A percentile compares a stretch with the other conserved stretches of the same genome.
phyloP scores from a whole-genome alignment of 2,888 invertebrate species.

The Chrysodeixis includens region DNA sequence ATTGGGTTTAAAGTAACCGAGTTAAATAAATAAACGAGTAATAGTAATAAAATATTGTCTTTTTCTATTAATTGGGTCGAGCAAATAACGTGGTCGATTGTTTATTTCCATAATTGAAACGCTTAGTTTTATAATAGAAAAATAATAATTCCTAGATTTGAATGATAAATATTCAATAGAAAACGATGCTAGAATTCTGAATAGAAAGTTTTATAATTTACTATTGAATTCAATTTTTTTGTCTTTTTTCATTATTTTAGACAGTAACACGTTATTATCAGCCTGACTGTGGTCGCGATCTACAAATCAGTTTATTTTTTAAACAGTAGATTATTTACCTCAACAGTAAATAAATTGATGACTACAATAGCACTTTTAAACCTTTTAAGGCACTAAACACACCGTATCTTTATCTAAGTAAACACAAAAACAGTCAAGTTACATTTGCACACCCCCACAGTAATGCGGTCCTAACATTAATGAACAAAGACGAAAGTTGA shows the following conservation, averaged over 20 bases:
- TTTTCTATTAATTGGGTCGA: neutral
- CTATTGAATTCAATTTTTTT: no score
- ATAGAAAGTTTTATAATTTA: no score
- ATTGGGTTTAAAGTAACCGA: neutral
- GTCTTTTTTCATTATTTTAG: no score
- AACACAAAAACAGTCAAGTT: constrained; percentile 34
- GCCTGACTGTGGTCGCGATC: no score
- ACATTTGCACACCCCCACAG: constrained; percentile 25
- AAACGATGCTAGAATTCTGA: neutral
- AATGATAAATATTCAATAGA: neutral
- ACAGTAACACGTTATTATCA: no score
- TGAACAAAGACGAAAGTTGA: constrained; percentile 62
- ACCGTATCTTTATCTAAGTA: constrained; percentile 13
- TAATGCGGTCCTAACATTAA: constrained; percentile 54
- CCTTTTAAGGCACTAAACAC: neutral
- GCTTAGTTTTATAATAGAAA: neutral
- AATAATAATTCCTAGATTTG: neutral
- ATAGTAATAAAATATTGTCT: constrained; percentile 2
- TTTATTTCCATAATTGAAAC: neutral
- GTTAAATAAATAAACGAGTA: neutral
- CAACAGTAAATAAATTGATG: no score
- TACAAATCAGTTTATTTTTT: no score
- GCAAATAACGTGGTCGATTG: neutral
- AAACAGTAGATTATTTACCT: no score
- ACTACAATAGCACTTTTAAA: no score